phyloP scores from a whole-genome alignment of 92 coral and sea anemone species.

The Porites evermanni region DNA sequence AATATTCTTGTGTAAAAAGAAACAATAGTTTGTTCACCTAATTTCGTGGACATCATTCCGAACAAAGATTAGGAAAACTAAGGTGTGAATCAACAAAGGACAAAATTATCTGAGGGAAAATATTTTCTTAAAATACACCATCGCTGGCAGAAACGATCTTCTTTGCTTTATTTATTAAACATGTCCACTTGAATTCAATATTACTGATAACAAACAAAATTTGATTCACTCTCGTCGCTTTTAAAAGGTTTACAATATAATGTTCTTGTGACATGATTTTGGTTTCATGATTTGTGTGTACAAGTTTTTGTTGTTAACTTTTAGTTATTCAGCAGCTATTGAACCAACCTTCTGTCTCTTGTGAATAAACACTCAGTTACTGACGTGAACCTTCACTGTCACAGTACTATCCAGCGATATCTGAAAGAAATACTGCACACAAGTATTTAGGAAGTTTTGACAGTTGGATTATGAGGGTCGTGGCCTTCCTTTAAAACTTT shows the following conservation, averaged over 20 bases:
- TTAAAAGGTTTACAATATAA: neutral
- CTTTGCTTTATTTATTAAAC: neutral
- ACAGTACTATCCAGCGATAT: too few relatives aligned
- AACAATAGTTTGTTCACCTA: neutral
- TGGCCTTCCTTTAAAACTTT: conserved; percentile 91
- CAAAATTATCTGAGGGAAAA: neutral
- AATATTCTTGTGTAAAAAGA: neutral
- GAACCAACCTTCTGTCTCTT: neutral
- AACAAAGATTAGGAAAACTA: too few relatives aligned
- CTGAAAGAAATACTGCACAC: neutral
- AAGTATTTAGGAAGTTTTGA: conserved; percentile 28
- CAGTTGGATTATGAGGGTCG: conserved; percentile 84
- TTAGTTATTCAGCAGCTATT: neutral
- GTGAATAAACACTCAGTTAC: neutral
- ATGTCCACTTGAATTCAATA: neutral
- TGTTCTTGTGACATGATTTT: neutral
- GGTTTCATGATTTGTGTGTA: neutral
- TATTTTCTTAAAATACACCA: too few relatives aligned
- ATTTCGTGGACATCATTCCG: neutral
- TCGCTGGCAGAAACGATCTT: neutral
- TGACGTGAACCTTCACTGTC: neutral
- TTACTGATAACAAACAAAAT: neutral
- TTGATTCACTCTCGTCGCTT: neutral
- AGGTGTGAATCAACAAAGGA: too few relatives aligned
- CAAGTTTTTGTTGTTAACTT: neutral